Conservation (phyloP, 2,113 vertebrate species). For the Indicator indicator region DNA sequence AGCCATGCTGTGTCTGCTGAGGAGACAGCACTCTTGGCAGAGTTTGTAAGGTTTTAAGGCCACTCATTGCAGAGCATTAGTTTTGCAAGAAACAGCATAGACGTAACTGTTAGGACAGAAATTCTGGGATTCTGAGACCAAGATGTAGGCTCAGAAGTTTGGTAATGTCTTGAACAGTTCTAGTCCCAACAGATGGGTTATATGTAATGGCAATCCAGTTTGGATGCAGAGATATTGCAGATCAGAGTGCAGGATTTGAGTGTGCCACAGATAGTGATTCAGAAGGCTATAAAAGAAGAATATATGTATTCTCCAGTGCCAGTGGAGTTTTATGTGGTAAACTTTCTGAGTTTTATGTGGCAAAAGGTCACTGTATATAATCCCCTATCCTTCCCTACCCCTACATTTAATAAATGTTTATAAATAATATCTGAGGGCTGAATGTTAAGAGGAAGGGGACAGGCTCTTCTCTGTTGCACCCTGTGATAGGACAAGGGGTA, state of each 20-base stretch:
- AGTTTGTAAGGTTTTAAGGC: not conserved
- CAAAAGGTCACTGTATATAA: not conserved
- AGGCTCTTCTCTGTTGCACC: no score
- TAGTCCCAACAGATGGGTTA: not conserved
- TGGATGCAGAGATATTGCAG: not conserved
- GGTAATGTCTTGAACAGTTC: not conserved
- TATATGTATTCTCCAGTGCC: not conserved
- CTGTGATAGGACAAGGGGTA: no score
- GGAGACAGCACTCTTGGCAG: not conserved
- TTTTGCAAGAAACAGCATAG: not conserved
- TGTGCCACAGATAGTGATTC: not conserved
- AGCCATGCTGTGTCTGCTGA: accelerated
- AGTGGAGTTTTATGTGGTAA: not conserved
- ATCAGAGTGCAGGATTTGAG: not conserved
- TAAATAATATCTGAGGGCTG: no score
- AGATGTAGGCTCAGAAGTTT: not conserved
- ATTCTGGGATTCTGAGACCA: not conserved
- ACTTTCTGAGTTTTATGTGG: not conserved
- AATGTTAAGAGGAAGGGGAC: no score
- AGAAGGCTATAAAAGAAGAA: not conserved
- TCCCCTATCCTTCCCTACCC: no score
- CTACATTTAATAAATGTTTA: no score
- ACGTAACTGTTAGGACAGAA: not conserved
- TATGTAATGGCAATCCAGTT: not conserved
- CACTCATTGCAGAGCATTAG: not conserved